Conservation (phyloP, 2,113 vertebrate genomes). For the Zosterops japonicus region DNA sequence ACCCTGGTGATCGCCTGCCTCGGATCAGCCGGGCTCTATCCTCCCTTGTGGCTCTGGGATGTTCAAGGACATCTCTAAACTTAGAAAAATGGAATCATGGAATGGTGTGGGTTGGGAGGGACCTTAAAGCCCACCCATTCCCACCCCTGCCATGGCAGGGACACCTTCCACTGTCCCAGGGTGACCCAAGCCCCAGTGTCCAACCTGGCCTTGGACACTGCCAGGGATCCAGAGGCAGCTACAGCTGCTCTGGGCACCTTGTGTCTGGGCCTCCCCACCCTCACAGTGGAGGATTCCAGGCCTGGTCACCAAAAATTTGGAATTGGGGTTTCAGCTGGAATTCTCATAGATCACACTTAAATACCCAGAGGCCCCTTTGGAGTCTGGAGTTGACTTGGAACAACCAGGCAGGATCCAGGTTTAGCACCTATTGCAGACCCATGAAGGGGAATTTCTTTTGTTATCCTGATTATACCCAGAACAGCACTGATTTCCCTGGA, state of each 20-base stretch:
- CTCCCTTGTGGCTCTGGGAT: background rate
- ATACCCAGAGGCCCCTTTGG: background rate
- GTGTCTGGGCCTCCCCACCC: background rate
- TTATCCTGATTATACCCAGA: background rate
- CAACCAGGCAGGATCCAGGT: background rate
- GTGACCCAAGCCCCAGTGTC: background rate
- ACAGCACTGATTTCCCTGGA: background rate
- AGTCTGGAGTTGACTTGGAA: background rate
- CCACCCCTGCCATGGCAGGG: background rate
- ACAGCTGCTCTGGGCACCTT: background rate
- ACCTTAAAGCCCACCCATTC: accelerated
- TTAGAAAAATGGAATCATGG: background rate
- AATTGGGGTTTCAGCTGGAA: background rate
- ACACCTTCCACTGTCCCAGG: background rate
- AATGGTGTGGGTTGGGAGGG: background rate
- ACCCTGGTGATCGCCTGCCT: background rate
- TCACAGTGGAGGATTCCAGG: background rate
- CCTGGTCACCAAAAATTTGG: background rate
- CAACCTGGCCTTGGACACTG: accelerated
- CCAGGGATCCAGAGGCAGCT: background rate
- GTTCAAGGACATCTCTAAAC: background rate
- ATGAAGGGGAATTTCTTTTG: background rate
- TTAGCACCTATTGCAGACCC: background rate
- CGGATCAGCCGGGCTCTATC: background rate
- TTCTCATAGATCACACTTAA: background rate